Base-by-base conservation (phyloP, 2,888 invertebrate genomes). In the Malthinus seriepunctatus region DNA sequence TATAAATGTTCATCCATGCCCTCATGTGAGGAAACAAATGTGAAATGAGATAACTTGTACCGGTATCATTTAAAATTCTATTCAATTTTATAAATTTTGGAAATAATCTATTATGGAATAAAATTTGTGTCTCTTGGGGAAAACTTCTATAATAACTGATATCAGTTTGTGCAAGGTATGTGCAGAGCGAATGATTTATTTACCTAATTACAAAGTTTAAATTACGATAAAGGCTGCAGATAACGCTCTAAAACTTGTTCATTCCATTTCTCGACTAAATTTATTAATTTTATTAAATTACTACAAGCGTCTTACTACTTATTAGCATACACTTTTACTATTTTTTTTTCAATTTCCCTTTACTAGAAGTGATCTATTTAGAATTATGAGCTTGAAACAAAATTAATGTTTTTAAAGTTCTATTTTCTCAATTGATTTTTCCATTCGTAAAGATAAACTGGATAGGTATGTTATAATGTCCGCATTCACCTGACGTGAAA, bases 121-220 rank as follows among this genome's bases (percentile, higher is more conserved):
- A 42, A 42, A 42, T 45, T 52, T 31, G 49, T 33, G 60, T 51
- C 15, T 62, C 54, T 55, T 61, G 44, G 49, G 46, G 53, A 58
- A 55, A 63, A 63, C 58, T 63, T 61, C 51, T 45, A 60, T 52
- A 56, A 61, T 61, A 63, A 61, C 55, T 63, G 61, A 61, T 60
- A 61, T 61, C 61, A 61, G 63, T 60, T 60, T 56, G 54, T 55
- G 54, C 47, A 59, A 59, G 63, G 57, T 63, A 63, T 62, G 59
- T 55, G 62, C 57, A 55, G 54, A 51, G 35, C 45, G 49, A 55
- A 62, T 62, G 64, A 64, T 64, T 64, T 64, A 64, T 64, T 62
- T 62, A 50, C 54, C 54, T 60, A 64, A 64, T 62, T 64, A 56
- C 52, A 45, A 62, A 64, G 64, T 62, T 62, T 62, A 64, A 64